A percentile compares a stretch with the other conserved stretches of the same genome.
phyloP scores from a whole-genome alignment of 2,888 invertebrate species.

The Rhagonycha lutea region DNA sequence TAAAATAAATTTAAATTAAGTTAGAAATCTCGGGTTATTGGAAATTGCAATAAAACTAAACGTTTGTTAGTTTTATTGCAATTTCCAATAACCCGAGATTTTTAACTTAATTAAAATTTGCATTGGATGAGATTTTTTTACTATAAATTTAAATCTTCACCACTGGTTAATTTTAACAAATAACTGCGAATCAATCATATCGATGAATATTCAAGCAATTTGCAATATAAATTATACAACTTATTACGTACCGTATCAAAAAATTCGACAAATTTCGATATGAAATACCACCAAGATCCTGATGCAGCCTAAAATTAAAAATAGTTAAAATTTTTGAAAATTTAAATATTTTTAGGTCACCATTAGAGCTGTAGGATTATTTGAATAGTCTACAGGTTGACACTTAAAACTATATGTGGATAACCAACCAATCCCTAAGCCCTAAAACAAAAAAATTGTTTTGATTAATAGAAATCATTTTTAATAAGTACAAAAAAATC shows the following conservation, averaged over 20 bases:
- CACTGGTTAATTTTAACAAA: no score
- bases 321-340: background rate
- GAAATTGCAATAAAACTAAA: no score
- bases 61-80: no score
- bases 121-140: no score
- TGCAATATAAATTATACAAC: background rate
- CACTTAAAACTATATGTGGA: slow-evolving; percentile 74
- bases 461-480: background rate
- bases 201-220: background rate
- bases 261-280: slow-evolving; percentile 96
- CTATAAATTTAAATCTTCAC: no score
- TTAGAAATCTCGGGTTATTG: no score
- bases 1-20: no score
- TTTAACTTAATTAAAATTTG: no score
- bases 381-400: slow-evolving; percentile 81
- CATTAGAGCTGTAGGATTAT: slow-evolving; percentile 67
- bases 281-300: slow-evolving; percentile 96
- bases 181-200: no score
- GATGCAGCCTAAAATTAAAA: slow-evolving; percentile 74
- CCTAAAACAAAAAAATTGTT: slow-evolving; percentile 48
- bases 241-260: slow-evolving; percentile 80
- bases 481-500: no score
- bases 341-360: slow-evolving; percentile 55
- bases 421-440: slow-evolving; percentile 69
- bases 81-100: no score